Conservation (phyloP, 2,888 invertebrate species). For the Hirtodrosophila confusa region DNA sequence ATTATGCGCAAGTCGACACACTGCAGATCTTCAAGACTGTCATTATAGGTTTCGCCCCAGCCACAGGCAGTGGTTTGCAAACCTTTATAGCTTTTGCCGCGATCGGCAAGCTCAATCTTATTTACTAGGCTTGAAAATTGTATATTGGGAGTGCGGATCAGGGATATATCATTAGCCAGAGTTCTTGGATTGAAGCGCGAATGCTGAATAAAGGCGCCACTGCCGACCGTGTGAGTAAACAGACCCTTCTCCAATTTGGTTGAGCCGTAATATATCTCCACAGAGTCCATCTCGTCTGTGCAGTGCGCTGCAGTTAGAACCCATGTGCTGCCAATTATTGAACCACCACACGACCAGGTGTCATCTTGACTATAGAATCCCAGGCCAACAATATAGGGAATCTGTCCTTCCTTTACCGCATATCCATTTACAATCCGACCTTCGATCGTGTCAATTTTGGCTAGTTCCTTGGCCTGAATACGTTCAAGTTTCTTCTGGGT, state of each 20-base stretch:
- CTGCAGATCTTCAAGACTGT: conserved; percentile 55
- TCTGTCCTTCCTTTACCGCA: not conserved
- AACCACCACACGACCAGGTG: conserved; percentile 54
- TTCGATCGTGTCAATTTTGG: too few relatives aligned
- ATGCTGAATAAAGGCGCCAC: conserved; percentile 26
- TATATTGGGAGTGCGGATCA: conserved; percentile 43
- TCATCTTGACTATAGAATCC: too few relatives aligned
- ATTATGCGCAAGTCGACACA: conserved; percentile 53
- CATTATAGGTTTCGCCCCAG: conserved; percentile 58
- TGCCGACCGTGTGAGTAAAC: conserved; percentile 18
- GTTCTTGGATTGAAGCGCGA: not conserved
- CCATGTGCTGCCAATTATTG: conserved; percentile 49
- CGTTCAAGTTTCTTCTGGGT: too few relatives aligned
- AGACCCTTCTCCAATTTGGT: conserved; percentile 10
- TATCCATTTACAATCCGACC: too few relatives aligned
- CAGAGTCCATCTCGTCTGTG: conserved; percentile 15
- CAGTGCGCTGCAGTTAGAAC: conserved; percentile 67
- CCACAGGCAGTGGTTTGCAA: conserved; percentile 40
- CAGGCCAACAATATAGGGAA: too few relatives aligned
- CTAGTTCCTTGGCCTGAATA: too few relatives aligned
- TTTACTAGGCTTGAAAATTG: conserved; percentile 27
- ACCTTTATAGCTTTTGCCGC: too few relatives aligned
- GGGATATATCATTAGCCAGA: conserved; percentile 39
- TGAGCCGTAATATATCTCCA: conserved; percentile 39
- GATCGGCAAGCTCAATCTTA: conserved; percentile 32